These are phyloP conservation scores for Poeciliopsis turneri DNA, from an alignment of 2,797 vertebrate species.

Conservation along the genomic window DNA sequence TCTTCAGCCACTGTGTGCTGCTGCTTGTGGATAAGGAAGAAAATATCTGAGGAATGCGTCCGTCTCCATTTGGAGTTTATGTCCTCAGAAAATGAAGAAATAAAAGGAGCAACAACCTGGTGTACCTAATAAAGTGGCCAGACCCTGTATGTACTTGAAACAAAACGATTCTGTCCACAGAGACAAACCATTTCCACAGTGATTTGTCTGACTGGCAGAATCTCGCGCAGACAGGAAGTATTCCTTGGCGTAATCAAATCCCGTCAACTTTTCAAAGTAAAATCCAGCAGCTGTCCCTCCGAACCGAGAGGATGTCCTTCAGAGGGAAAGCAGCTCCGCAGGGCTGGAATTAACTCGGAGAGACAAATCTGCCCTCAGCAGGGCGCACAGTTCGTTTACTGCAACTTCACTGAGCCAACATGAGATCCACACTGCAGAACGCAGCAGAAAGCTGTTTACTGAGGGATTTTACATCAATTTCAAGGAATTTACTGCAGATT, in stretches of 20 bases:
- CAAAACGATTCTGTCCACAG: background rate
- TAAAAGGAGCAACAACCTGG: background rate
- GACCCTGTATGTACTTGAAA: background rate
- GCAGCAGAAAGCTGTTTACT: slow-evolving; percentile 48
- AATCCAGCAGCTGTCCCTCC: slow-evolving; percentile 37
- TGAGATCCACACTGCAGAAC: slow-evolving; percentile 18
- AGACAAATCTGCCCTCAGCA: slow-evolving; percentile 55
- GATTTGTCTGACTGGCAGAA: background rate
- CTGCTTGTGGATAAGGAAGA: background rate
- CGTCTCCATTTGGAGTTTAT: background rate
- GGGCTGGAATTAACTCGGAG: slow-evolving; percentile 63
- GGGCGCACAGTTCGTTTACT: slow-evolving; percentile 57
- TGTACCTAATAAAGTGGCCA: background rate
- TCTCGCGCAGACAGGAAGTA: slow-evolving; percentile 11
- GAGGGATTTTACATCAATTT: slow-evolving; percentile 35
- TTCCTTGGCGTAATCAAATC: background rate
- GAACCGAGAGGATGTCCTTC: slow-evolving; percentile 59
- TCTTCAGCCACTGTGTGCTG: background rate
- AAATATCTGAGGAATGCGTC: background rate
- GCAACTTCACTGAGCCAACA: slow-evolving; percentile 37
- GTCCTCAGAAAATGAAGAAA: background rate
- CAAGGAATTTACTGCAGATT: slow-evolving; percentile 39
- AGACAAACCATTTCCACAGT: background rate
- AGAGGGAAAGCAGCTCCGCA: slow-evolving; percentile 54
- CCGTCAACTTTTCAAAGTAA: slow-evolving; percentile 1